Evolutionary conservation across 2,888 invertebrate species (phyloP), one percentile per base, ranked within the genome.

Genomic region (Lycophotia porphyrea): DNA sequence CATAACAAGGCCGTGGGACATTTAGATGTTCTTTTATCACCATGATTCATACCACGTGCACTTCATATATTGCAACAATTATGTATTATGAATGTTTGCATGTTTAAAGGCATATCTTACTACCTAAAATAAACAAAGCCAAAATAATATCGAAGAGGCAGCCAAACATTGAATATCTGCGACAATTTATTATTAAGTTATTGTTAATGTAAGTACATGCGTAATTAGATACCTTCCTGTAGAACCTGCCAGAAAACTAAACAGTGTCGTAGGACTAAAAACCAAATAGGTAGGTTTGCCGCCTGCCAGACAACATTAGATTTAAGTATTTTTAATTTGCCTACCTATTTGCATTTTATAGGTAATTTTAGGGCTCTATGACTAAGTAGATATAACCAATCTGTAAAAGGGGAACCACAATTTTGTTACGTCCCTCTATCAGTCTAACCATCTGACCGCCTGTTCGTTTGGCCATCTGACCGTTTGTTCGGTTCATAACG

Each of bases 21-120:
- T 79, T 58, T 60, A 71, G 47, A 79, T 79, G 60, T 69, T 81
- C 71, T 76, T 70, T 69, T 81, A 79, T 78, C 74, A 60, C 58
- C 61, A 78, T 81, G 75, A 79, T 84, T 84, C 85, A 84, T 67
- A 36, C 61, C 63, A 71, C 24, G 13, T 71, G 49, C 58, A 73
- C 67, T 64, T 61, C 47, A 11, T 44, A 68, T 74, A 79, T 66
- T 82, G 66, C 21, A 82, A 82, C 60, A 66, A 79, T 72, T 61
- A n/a, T n/a, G n/a, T n/a, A 71, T 68, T 78, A 55, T 42, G 21
- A 60, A 81, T 74, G 55, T 18, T 42, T 42, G 24, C 18, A 18
- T 65, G 44, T 55, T 67, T n/a, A 63, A 21, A 60, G 44, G 27
- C 39, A 66, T 69, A 70, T 73, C 49, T 67, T 42, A 63, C 42